Base-by-base conservation (phyloP, 2,797 vertebrate species). In the Mallotus villosus region DNA sequence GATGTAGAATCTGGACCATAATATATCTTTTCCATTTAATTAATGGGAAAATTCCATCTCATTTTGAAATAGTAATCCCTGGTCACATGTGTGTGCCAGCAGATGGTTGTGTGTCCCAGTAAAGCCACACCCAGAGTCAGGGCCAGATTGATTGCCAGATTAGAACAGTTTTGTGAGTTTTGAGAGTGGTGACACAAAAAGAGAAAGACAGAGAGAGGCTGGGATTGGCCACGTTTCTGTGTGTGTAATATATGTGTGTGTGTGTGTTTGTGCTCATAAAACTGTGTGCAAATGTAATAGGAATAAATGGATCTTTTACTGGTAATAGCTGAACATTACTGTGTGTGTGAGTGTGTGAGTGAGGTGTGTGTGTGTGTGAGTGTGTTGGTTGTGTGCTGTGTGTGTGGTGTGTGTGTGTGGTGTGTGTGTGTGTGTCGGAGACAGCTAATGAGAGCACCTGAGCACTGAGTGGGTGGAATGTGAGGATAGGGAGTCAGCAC, bases 381-480 rank as follows among this genome's bases (percentile, higher is more conserved):
- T 21, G n/a, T 21, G 55, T 58, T 58, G 55, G 21, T 9, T 58
- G 55, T 58, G 55, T 58, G 5, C 19, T 46, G 63, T 41, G 34
- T 46, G 19, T 8, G 32, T 22, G 63, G 63, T 16, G n/a, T 64
- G 17, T n/a, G 53, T 57, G 53, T 58, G 19, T 21, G 55, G 21
- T 58, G 55, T 58, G 57, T 58, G 57, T 58, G 57, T 58, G 57
- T 58, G 7, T 17, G n/a, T 21, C 5, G 6, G 12, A 8, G 19
- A 5, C n/a, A 2, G 63, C 63, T 66, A 66, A 49, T 22, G 37
- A 65, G 63, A 24, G 63, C 63, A 65, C 63, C 63, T 65, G 64
- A 66, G 41, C 22, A 21, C 41, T 49, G 21, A 66, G 41, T 16
- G 64, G 37, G 21, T n/a, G 21, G 29, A 41, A 41, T 41, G 41